Evolutionary conservation across 2,888 invertebrate genomes (phyloP).

Genomic region (Caenorhabditis macrosperma): DNA sequence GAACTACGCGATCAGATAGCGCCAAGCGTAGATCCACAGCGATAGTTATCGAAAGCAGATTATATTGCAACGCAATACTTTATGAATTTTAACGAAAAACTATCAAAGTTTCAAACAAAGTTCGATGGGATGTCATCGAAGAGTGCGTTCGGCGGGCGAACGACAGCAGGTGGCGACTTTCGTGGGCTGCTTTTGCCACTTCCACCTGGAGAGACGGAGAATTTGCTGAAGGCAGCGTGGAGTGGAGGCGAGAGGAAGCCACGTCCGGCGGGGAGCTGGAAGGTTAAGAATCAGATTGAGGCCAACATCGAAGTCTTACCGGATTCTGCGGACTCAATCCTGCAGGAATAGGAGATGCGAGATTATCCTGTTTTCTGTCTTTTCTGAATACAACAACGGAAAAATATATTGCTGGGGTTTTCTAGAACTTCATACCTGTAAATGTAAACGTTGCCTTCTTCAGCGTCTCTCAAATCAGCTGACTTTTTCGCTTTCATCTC

Average conservation of each 20-base stretch:
- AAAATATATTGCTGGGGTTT: not conserved
- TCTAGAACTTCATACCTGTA: slow-evolving; percentile 17
- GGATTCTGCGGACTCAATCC: slow-evolving; percentile 35
- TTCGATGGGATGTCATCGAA: slow-evolving; percentile 36
- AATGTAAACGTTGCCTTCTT: slow-evolving; percentile 4
- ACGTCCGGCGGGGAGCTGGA: slow-evolving; percentile 36
- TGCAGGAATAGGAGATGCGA: slow-evolving; percentile 5
- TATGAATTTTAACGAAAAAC: not conserved
- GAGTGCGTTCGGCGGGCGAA: slow-evolving; percentile 9
- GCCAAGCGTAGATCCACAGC: too few relatives aligned
- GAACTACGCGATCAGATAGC: too few relatives aligned
- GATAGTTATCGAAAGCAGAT: too few relatives aligned
- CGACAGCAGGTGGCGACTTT: not conserved
- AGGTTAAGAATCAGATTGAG: not conserved
- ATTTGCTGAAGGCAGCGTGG: not conserved
- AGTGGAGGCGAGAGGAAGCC: slow-evolving; percentile 34
- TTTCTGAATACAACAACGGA: slow-evolving; percentile 13
- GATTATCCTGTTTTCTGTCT: slow-evolving; percentile 25
- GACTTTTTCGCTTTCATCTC: slow-evolving; percentile 28
- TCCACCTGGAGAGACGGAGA: not conserved
- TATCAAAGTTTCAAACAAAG: slow-evolving; percentile 1
- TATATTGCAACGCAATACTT: too few relatives aligned
- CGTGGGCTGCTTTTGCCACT: not conserved
- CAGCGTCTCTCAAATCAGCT: not conserved
- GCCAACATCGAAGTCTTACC: not conserved